Percentiles rank a stretch among this genome's conserved stretches.
phyloP scores from a whole-genome alignment of 2,888 invertebrate genomes.

The Pantelozetes paolii region DNA sequence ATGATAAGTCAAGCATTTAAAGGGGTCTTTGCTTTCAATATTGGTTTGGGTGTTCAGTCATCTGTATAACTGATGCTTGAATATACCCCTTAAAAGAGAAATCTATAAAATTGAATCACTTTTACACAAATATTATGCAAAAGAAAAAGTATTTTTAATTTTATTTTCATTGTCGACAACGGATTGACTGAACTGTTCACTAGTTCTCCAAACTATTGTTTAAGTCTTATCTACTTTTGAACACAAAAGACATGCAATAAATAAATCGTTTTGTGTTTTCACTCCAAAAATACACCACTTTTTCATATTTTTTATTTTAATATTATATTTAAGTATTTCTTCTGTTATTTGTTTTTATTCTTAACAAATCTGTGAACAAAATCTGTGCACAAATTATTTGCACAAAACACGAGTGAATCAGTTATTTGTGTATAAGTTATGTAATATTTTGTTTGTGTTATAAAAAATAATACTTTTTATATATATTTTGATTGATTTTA shows the following conservation, averaged over 20 bases:
- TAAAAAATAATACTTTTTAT: background rate
- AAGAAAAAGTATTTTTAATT: no score
- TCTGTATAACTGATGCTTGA: background rate
- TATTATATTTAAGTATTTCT: background rate
- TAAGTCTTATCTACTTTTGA: background rate
- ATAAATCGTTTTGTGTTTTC: constrained; percentile 1
- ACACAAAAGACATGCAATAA: constrained; percentile 18
- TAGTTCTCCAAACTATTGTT: background rate
- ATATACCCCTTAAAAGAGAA: no score
- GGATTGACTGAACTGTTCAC: no score
- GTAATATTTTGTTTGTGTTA: background rate
- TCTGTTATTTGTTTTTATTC: no score
- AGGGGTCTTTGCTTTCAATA: background rate
- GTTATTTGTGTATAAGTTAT: no score
- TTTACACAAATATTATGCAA: no score
- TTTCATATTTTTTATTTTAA: background rate
- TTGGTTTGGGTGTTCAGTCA: background rate
- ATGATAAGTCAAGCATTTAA: background rate
- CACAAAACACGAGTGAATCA: background rate
- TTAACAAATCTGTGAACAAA: no score
- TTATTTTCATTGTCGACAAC: no score
- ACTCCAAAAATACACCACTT: background rate
- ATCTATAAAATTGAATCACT: no score
- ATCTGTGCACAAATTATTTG: background rate
- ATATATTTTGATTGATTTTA: constrained; percentile 2